These are phyloP conservation scores for Diarsia dahlii DNA, from an alignment of 2,888 invertebrate genomes.

Conservation along the genomic window DNA sequence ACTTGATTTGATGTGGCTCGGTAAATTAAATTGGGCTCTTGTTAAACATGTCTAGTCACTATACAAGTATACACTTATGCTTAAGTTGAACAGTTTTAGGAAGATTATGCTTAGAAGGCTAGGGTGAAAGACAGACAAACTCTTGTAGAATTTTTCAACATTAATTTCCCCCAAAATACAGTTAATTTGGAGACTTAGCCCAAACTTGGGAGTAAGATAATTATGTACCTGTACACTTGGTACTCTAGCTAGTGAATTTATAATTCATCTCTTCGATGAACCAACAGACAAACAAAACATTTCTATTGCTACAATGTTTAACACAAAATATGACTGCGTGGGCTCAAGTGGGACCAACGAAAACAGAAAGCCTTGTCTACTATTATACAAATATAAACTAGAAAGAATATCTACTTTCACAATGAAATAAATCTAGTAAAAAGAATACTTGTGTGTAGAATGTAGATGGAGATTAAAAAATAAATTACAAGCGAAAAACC, in stretches of 20 bases:
- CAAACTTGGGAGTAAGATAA: neutral
- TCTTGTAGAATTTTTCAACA: neutral
- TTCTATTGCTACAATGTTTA: slow-evolving; percentile 26
- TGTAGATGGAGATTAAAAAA: neutral
- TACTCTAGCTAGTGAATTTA: neutral
- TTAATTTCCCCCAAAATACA: neutral
- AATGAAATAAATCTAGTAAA: neutral
- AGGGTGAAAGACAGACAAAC: neutral
- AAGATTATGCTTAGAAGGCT: neutral
- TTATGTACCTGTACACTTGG: neutral
- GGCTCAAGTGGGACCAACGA: slow-evolving; percentile 17
- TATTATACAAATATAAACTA: neutral
- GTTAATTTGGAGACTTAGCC: neutral
- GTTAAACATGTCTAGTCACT: neutral
- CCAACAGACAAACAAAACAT: slow-evolving; percentile 19
- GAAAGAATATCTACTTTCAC: slow-evolving; percentile 14
- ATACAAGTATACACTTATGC: neutral
- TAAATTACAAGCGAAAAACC: neutral
- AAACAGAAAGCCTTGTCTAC: slow-evolving; percentile 7
- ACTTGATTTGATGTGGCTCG: too few species aligned
- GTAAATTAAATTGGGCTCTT: neutral
- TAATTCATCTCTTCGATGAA: slow-evolving; percentile 37
- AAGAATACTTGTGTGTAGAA: neutral
- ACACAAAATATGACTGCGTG: slow-evolving; percentile 37
- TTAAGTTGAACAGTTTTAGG: neutral